phyloP scores from a whole-genome alignment of 2,888 invertebrate species.

The Neocrepidodera transversa region DNA sequence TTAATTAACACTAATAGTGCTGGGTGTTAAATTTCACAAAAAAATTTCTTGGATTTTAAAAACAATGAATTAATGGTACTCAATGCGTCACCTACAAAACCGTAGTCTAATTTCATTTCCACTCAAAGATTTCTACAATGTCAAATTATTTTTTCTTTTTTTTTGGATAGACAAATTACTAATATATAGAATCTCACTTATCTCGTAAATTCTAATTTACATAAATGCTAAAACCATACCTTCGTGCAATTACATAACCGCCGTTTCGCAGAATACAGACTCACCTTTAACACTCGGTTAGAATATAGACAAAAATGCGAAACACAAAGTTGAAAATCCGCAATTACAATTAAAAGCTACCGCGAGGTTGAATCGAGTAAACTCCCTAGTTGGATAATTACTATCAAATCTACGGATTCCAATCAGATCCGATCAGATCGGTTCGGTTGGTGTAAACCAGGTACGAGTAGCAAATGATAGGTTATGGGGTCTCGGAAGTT shows the following conservation, averaged over 20 bases:
- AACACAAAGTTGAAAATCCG: slow-evolving; percentile 16
- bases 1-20: too few relatives aligned
- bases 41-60: too few relatives aligned
- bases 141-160: too few relatives aligned
- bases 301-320: too few relatives aligned
- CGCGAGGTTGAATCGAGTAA: slow-evolving; percentile 42
- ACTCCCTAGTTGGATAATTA: slow-evolving; percentile 48
- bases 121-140: too few relatives aligned
- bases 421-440: slow-evolving; percentile 49
- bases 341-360: slow-evolving; percentile 54
- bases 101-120: too few relatives aligned
- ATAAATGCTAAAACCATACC: slow-evolving; percentile 1
- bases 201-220: slow-evolving; percentile 4
- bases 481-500: slow-evolving; percentile 58
- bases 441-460: slow-evolving; percentile 52
- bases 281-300: slow-evolving; percentile 17
- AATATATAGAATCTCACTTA: too few relatives aligned
- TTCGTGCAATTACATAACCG: slow-evolving; percentile 8
- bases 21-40: too few relatives aligned
- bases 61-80: too few relatives aligned
- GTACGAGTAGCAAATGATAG: slow-evolving; percentile 59
- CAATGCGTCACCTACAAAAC: too few relatives aligned
- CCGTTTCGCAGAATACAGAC: background rate
- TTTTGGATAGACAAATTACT: too few relatives aligned
- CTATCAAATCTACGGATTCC: slow-evolving; percentile 57